These are phyloP conservation scores for Zeuzera pyrina DNA, from an alignment of 2,888 invertebrate species.

Conservation along the genomic window DNA sequence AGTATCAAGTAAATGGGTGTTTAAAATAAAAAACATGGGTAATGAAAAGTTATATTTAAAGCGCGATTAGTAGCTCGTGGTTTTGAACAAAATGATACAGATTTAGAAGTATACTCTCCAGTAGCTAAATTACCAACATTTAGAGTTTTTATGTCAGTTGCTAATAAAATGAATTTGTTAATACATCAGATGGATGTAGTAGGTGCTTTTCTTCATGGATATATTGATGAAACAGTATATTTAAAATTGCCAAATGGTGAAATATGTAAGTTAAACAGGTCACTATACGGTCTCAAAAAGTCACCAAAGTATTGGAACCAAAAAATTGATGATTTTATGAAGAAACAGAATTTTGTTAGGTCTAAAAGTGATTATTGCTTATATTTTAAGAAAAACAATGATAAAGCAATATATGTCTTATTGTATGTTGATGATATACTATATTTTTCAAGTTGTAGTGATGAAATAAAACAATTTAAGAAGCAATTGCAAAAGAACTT, in stretches of 20 bases:
- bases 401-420: too few species aligned
- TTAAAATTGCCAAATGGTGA: constrained; percentile 7
- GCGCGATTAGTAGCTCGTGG: constrained; percentile 17
- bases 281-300: constrained; percentile 13
- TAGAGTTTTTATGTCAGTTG: constrained; percentile 16
- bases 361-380: constrained; percentile 12
- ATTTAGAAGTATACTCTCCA: constrained; percentile 15
- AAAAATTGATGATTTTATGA: constrained; percentile 11
- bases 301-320: constrained; percentile 13
- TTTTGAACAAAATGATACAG: constrained; percentile 9
- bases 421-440: too few species aligned
- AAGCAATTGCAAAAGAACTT: too few species aligned
- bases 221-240: constrained; percentile 14
- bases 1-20: constrained; percentile 3
- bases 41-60: constrained; percentile 12
- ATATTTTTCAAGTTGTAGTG: too few species aligned
- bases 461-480: too few species aligned
- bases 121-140: constrained; percentile 19
- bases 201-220: constrained; percentile 15
- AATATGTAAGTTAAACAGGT: constrained; percentile 11
- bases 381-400: constrained; percentile 2
- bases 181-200: constrained; percentile 15
- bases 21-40: constrained; percentile 12
- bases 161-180: constrained; percentile 9
- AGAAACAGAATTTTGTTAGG: constrained; percentile 7